Evolutionary conservation across 2,888 invertebrate genomes (phyloP), one percentile per base, ranked within the genome.

Genomic region (Bhutanitis thaidina): DNA sequence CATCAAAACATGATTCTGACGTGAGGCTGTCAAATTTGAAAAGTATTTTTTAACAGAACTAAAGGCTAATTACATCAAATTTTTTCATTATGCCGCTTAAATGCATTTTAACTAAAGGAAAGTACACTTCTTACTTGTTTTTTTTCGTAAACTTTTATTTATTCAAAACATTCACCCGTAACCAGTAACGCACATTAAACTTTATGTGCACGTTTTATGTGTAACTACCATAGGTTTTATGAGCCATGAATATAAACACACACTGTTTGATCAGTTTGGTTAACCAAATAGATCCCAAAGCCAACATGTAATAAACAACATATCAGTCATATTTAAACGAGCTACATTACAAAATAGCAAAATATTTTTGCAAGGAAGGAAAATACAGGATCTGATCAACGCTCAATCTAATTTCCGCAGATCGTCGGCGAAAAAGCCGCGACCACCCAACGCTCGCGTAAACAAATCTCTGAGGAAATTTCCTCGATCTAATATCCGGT

Each of bases 381-480:
- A 36, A 13, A 40, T 39, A 46, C 40, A 15, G 14, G 29, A 41
- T 46, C 35, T 41, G 51, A 51, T 51, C 45, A 41, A 51, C 41
- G 35, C 30, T 57, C 53, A 74, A 81, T 81, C 67, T 62, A 74
- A 85, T 85, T 80, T 84, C 84, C 86, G 77, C 56, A 61, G 64
- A 62, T 62, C 64, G 63, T 70, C 71, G 68, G 68, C 57, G 72
- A 71, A 79, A 67, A 75, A 70, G 53, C 60, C 55, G 65, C 74
- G 69, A 72, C 78, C 73, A 64, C 67, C 72, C 74, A 64, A 69
- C 69, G 68, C 60, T 79, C 74, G 69, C 74, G 77, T 80, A 86
- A 86, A 86, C 84, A 86, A 88, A 79, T 84, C 76, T 86, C 75
- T 79, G 77, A 77, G 80, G 85, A 79, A 82, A 85, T 80, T 83